Evolutionary conservation across 2,888 invertebrate species (phyloP).

Genomic region (Lithophane socia): DNA sequence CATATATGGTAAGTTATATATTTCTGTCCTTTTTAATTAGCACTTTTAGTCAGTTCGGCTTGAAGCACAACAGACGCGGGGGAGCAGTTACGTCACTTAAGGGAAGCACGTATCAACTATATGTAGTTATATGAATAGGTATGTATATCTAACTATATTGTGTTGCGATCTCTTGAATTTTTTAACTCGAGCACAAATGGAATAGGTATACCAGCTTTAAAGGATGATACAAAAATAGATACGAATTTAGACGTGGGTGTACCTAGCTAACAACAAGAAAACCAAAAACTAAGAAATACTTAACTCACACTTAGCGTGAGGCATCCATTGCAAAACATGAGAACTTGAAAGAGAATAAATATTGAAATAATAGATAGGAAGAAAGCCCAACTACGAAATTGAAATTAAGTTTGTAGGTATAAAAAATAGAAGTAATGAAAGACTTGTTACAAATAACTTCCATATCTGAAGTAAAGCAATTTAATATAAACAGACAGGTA

Average conservation of each 20-base stretch:
- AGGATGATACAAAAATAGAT: conserved; percentile 62
- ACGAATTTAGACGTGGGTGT: conserved; percentile 24
- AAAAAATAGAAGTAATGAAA: no score
- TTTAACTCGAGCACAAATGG: conserved; percentile 72
- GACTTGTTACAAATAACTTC: no score
- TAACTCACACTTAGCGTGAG: neutral
- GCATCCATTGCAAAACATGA: neutral
- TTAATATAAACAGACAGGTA: no score
- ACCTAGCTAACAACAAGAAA: conserved; percentile 6
- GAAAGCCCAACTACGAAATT: neutral
- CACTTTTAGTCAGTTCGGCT: conserved; percentile 78
- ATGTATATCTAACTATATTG: conserved; percentile 61
- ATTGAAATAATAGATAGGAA: neutral
- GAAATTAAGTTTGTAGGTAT: no score
- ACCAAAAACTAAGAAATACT: neutral
- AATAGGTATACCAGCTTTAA: conserved; percentile 68
- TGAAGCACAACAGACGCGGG: conserved; percentile 81
- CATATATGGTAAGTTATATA: conserved; percentile 83
- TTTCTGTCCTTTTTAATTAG: conserved; percentile 81
- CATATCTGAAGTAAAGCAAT: neutral
- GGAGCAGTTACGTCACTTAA: conserved; percentile 85
- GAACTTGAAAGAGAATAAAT: neutral
- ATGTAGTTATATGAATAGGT: conserved; percentile 65
- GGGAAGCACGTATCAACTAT: conserved; percentile 69
- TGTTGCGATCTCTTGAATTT: conserved; percentile 75